phyloP scores from a whole-genome alignment of 2,888 invertebrate species.

The Lagria hirta region DNA sequence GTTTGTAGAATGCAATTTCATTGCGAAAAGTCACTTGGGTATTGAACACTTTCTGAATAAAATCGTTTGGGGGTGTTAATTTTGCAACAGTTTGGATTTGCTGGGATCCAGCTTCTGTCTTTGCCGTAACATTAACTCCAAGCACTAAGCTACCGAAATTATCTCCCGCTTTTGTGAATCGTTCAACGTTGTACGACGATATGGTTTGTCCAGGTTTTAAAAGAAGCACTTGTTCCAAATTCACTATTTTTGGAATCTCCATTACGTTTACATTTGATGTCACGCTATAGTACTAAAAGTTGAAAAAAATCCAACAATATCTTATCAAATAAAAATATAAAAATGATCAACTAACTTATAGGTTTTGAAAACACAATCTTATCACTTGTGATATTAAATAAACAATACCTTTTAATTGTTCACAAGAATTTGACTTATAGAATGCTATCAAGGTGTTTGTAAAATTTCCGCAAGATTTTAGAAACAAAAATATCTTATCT shows the following conservation, averaged over 20 bases:
- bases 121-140: constrained; percentile 42
- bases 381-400: too few species aligned
- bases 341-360: too few species aligned
- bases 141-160: constrained; percentile 62
- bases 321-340: too few species aligned
- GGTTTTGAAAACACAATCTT: too few species aligned
- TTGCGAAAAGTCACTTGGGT: constrained; percentile 56
- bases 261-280: too few species aligned
- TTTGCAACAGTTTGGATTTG: constrained; percentile 28
- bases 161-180: constrained; percentile 58
- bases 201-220: constrained; percentile 3
- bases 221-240: not conserved
- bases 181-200: constrained; percentile 43
- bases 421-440: too few species aligned
- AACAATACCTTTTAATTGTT: too few species aligned
- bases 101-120: constrained; percentile 16
- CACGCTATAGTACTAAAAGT: too few species aligned
- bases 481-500: too few species aligned
- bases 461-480: too few species aligned
- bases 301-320: too few species aligned
- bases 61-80: constrained; percentile 25
- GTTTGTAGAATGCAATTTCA: constrained; percentile 57
- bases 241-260: not conserved
- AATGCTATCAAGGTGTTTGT: too few species aligned
- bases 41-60: constrained; percentile 53